Conservation (phyloP, 92 coral and sea anemone genomes). For the Zoanthus sociatus region DNA sequence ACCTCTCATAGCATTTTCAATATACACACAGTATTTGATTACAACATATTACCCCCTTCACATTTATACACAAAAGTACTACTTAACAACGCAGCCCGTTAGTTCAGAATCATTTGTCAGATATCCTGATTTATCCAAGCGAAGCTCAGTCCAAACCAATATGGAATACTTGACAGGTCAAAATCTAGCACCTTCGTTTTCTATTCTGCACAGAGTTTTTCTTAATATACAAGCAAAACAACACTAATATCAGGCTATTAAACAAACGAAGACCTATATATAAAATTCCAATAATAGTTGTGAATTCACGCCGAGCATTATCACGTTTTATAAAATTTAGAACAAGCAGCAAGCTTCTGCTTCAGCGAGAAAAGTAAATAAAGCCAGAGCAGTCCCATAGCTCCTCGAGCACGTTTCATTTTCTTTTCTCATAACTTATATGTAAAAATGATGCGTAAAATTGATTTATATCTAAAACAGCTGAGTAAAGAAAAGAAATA, state of each 20-base stretch:
- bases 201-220: conserved; percentile 18
- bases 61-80: background rate
- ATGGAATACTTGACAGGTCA: conserved; percentile 25
- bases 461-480: conserved; percentile 1
- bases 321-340: conserved; percentile 16
- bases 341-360: conserved; percentile 15
- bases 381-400: background rate
- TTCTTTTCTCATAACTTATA: background rate
- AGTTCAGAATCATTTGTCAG: conserved; percentile 16
- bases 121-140: conserved; percentile 27
- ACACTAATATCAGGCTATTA: conserved; percentile 31
- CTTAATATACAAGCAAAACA: conserved; percentile 21
- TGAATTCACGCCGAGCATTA: conserved; percentile 24
- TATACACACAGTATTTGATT: conserved; percentile 1
- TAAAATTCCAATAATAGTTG: conserved; percentile 20
- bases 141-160: conserved; percentile 28
- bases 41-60: conserved; percentile 4
- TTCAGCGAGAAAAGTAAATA: conserved; percentile 10
- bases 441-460: conserved; percentile 4
- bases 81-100: background rate
- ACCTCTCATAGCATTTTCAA: conserved; percentile 7
- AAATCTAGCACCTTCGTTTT: conserved; percentile 25
- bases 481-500: conserved; percentile 38
- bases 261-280: conserved; percentile 9
- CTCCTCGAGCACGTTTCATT: conserved; percentile 8